Base-by-base conservation (phyloP, 2,888 invertebrate genomes). In the Caenorhabditis sp. region DNA sequence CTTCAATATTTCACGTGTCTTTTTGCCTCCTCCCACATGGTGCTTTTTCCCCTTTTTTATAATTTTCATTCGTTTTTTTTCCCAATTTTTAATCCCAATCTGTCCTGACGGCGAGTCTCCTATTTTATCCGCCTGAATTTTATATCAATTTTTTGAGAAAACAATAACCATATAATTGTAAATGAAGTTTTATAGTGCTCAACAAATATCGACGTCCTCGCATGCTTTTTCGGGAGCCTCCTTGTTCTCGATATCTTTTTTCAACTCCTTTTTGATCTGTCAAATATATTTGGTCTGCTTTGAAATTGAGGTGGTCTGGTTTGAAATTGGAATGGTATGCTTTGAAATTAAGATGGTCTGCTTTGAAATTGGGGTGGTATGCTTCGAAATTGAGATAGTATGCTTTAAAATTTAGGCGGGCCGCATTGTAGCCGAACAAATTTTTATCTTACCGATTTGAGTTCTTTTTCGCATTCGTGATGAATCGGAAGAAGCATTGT, bases 201-300 rank as follows among this genome's bases (percentile, higher is more conserved):
- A 74, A 26, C 74, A 74, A 51, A 74, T 43, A 58, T 69, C 69
- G 6, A 74, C 63, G 37, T 66, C 69, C 19, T 74, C 63, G 61
- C 74, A 74, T 6, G 74, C 74, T 55, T 69, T 74, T 31, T 74
- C 62, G 21, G 74, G 74, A 6, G 69, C 14, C 17, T 63, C 63
- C 50, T 62, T 62, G 54, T 74, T 59, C 26, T 74, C 74, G 27
- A 74, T 69, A 31, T 69, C 74, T 62, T 74, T 74, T 63, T 73
- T 73, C 69, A 73, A 54, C 62, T 73, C 66, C 24, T 73, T 69
- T 69, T 73, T 73, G 23, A 73, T 65, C 43, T 59, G 37, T n/a
- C 12, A 58, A 58, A 50, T 55, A 55, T n/a, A 8, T 19, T 54
- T n/a, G 8, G 19, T 8, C 8, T 8, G 54, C 10, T 8, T 12